Base-by-base conservation (phyloP, 2,888 invertebrate species). In the Cephus rjabovi region DNA sequence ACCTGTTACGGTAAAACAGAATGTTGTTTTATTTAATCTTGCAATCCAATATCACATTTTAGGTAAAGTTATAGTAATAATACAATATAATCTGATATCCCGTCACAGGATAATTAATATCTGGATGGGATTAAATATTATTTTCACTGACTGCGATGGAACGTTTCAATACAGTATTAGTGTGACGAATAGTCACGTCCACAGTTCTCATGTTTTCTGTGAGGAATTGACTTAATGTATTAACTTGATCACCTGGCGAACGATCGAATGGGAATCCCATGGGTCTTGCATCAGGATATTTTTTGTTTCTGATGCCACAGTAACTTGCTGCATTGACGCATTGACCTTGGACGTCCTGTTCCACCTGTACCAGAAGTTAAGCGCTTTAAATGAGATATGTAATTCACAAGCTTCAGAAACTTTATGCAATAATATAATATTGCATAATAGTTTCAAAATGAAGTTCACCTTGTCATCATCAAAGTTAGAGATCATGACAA, bases 201-300 rank as follows among this genome's bases (percentile, higher is more conserved):
- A 93, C 93, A 12, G 94, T 93, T 12, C 92, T 90, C 96, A 96
- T 96, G 89, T 96, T 96, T 1, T 94, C 92, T 1, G 94, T 93
- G 34, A 96, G 89, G 93, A 96, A 96, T 88, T 95, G 94, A 0
- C 89, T 82, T 34, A 96, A 91, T 0, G 93, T 93, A 85, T 92
- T 91, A 77, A 93, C 94, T 1, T 93, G 92, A 40, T 90, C 89
- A 0, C 94, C 92, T 30, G 94, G 93, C 78, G 93, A 92, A 37
- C 95, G 91, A 89, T 95, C 94, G 93, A 95, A 95, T 34, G 96
- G 96, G 92, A 93, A 97, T 74, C 96, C 97, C 96, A 97, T 96
- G 15, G 95, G 92, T 76, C 95, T 93, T 75, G 93, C 93, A 92
- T 97, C 96, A 0, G 97, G 97, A 90, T 95, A 97, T 84, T 94